phyloP scores from a whole-genome alignment of 2,797 vertebrate species.

The Cuniculus paca region DNA sequence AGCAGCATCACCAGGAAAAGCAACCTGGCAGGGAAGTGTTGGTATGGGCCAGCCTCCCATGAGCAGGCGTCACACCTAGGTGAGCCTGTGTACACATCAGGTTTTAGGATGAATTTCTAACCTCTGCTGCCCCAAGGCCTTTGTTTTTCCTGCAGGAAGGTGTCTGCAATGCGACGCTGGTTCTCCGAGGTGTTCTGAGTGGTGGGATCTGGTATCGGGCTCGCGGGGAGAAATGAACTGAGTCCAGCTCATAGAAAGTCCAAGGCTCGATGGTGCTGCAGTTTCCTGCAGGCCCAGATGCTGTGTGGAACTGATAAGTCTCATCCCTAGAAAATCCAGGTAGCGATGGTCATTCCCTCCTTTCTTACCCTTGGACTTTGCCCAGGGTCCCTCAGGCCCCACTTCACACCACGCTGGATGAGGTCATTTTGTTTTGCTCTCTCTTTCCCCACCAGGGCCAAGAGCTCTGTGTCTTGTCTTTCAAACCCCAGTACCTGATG shows the following conservation, averaged over 20 bases:
- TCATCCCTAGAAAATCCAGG: not conserved
- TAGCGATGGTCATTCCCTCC: fast-evolving
- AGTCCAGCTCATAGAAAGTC: not conserved
- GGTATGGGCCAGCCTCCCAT: fast-evolving
- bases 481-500: not conserved
- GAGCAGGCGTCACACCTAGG: not conserved
- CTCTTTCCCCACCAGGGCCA: not conserved
- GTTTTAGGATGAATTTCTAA: not conserved
- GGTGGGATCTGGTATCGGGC: not conserved
- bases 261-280: not conserved
- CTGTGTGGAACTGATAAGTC: not conserved
- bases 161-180: not conserved
- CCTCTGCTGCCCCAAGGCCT: not conserved
- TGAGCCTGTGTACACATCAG: not conserved
- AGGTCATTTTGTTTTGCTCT: not conserved
- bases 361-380: not conserved
- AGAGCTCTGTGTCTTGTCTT: not conserved
- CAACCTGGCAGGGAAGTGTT: fast-evolving
- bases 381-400: no score
- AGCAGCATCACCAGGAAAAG: not conserved
- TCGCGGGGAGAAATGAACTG: not conserved
- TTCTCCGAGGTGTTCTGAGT: not conserved
- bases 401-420: not conserved
- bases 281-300: not conserved
- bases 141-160: not conserved